Base-by-base conservation (phyloP, 1,140 invertebrate genomes). In the Apis cerana region DNA sequence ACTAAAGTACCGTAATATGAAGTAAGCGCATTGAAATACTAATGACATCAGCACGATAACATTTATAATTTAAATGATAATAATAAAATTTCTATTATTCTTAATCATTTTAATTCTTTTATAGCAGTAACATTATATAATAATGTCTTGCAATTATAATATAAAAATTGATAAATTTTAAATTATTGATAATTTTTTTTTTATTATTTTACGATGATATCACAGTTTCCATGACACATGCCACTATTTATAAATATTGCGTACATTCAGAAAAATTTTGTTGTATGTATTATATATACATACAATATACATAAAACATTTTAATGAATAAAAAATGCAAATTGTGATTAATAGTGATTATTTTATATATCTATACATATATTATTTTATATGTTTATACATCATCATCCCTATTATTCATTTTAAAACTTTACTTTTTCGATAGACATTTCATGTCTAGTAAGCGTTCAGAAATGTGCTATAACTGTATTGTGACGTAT, bases 191-290 rank as follows among this genome's bases (percentile, higher is more conserved):
- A 48, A n/a, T 72, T 67, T 27, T 43, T 67, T 71, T 48, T 43
- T 79, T 85, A 11, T 43, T 43, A 43, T 43, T 43, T 43, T 43
- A 61, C 58, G 33, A 58, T 8, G 50, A n/a, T 21, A 12, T 33
- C 21, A 11, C 43, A 48, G 65, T 33, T 62, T 27, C 43, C 27
- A 56, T 83, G 72, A 75, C 68, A 72, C 64, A 78, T 65, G 48
- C 17, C 27, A 79, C 87, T 88, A 87, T 85, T 85, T 88, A 88
- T 87, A 88, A 88, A 56, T 54, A 21, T 88, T 85, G 67, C 87
- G 67, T 88, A 72, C 33, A 52, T 84, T 48, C n/a, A 62, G 48
- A 50, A 56, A 65, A 69, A 77, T 48, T 12, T 23, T 21, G 0
- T 61, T 33, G 56, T 56, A n/a, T 23, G 27, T 65, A 50, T 64